Percentiles rank a stretch among this genome's conserved stretches.
Evolutionary conservation across 2,888 invertebrate species (phyloP).

Genomic region (Iselma pallidipennis): DNA sequence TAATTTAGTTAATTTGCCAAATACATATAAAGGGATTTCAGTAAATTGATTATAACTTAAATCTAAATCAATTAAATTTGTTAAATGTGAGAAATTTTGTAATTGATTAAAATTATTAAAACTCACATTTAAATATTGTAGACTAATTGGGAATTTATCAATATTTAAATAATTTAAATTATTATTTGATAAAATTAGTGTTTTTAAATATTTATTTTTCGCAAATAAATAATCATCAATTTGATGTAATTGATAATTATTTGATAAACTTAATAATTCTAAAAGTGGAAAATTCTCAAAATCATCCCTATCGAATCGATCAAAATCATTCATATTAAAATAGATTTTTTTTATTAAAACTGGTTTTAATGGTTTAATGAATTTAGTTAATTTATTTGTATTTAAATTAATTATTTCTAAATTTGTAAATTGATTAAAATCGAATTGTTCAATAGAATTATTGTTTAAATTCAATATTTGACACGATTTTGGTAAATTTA

Average conservation of each 20-base stretch:
- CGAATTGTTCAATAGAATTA: conserved; percentile 3
- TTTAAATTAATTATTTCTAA: conserved; percentile 1
- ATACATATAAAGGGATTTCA: background rate
- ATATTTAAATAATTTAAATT: background rate
- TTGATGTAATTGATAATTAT: background rate
- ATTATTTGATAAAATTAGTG: background rate
- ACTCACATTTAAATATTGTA: background rate
- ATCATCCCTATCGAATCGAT: background rate
- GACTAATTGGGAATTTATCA: background rate
- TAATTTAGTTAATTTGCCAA: background rate
- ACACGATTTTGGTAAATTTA: background rate
- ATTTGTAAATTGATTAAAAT: background rate
- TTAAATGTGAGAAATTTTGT: background rate
- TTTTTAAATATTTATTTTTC: background rate
- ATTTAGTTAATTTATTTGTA: background rate
- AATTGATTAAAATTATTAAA: conserved; percentile 3
- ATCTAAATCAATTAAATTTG: background rate
- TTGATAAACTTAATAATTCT: background rate
- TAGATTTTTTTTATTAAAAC: background rate
- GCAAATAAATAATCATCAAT: conserved; percentile 1
- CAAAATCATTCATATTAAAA: background rate
- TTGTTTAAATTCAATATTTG: background rate
- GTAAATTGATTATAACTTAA: conserved; percentile 9
- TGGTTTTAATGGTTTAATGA: background rate
- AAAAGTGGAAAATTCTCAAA: background rate